Percentiles rank a stretch among this genome's conserved stretches.
These are phyloP conservation scores for Enteromius thamalakanensis DNA, from an alignment of 2,797 vertebrate genomes.

Conservation along the genomic window DNA sequence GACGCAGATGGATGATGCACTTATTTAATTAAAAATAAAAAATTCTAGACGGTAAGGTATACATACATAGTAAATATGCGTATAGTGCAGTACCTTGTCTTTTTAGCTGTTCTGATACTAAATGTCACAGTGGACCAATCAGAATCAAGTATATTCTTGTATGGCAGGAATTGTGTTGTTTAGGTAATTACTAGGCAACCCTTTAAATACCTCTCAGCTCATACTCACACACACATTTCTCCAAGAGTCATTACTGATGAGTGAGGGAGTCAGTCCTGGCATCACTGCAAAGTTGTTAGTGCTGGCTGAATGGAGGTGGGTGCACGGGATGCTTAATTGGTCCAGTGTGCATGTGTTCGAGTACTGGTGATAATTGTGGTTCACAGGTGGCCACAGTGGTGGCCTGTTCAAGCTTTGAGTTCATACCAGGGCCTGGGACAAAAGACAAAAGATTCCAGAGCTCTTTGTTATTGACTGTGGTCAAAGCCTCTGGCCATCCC, in stretches of 20 bases:
- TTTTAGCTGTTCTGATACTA: neutral
- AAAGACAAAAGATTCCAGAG: constrained; percentile 67
- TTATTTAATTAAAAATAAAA: neutral
- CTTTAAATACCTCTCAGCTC: constrained; percentile 23
- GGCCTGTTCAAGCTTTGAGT: constrained; percentile 60
- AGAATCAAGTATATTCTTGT: neutral
- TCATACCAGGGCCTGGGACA: constrained; percentile 69
- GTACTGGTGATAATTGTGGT: constrained; percentile 66
- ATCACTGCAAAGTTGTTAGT: constrained; percentile 69
- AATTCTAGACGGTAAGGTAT: neutral
- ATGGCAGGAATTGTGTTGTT: constrained; percentile 53
- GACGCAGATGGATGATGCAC: neutral
- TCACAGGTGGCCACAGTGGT: constrained; percentile 71
- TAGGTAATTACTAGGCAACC: constrained; percentile 64
- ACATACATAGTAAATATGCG: neutral
- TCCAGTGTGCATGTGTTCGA: constrained; percentile 62
- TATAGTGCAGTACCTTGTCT: no score
- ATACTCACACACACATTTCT: constrained; percentile 4
- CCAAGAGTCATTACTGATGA: constrained; percentile 65
- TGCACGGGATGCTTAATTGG: constrained; percentile 71
- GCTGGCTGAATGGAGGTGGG: constrained; percentile 70
- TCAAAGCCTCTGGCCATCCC: constrained; percentile 38
- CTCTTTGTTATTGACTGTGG: constrained; percentile 49
- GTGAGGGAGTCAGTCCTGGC: constrained; percentile 61
- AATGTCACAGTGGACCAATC: no score